A percentile compares a stretch with the other conserved stretches of the same genome.
phyloP scores from a whole-genome alignment of 1,140 invertebrate species.

The Luehdorfia chinensis region DNA sequence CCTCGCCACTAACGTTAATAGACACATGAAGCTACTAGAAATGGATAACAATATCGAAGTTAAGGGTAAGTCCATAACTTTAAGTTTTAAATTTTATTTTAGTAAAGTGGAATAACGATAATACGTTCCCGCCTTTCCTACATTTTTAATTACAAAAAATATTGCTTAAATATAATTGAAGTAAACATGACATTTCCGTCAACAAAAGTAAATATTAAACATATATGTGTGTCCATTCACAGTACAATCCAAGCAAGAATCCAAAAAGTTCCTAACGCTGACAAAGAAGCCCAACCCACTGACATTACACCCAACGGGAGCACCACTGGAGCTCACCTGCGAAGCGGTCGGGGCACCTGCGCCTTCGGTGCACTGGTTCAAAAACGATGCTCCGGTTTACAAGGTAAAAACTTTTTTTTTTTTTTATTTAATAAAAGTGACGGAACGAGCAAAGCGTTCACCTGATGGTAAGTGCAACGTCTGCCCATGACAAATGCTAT shows the following conservation, averaged over 20 bases:
- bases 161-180: too few relatives aligned
- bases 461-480: too few relatives aligned
- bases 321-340: constrained; percentile 80
- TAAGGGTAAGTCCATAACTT: constrained; percentile 56
- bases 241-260: constrained; percentile 18
- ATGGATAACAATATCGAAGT: constrained; percentile 43
- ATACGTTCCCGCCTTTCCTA: too few relatives aligned
- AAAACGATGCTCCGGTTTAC: constrained; percentile 78
- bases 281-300: constrained; percentile 57
- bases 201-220: too few relatives aligned
- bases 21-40: constrained; percentile 48
- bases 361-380: constrained; percentile 84
- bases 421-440: too few relatives aligned
- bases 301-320: constrained; percentile 58
- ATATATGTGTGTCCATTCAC: too few relatives aligned
- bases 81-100: neutral
- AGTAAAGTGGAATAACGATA: neutral
- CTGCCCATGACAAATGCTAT: too few relatives aligned
- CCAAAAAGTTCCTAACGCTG: constrained; percentile 73
- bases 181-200: too few relatives aligned
- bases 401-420: constrained; percentile 64
- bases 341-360: constrained; percentile 83
- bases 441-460: too few relatives aligned
- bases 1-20: constrained; percentile 40
- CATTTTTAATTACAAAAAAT: too few relatives aligned